Percentiles rank a stretch among this genome's conserved stretches.
Conservation (phyloP, 2,113 vertebrate genomes). For the Cardinalis cardinalis region DNA sequence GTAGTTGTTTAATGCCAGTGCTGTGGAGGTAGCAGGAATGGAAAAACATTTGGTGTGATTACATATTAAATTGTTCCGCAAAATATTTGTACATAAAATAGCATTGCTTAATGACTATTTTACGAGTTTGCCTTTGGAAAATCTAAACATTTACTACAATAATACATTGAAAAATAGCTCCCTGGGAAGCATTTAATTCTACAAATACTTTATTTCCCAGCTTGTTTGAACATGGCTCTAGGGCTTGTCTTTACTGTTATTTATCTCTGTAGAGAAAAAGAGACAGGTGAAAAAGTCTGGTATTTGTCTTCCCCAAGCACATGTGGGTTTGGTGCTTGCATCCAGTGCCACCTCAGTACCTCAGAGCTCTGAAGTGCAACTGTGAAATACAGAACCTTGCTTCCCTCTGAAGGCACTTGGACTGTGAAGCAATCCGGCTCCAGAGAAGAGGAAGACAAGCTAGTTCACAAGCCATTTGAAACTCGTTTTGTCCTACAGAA, state of each 20-base stretch:
- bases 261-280: not conserved
- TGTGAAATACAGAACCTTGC: not conserved
- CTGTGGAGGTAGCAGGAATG: not conserved
- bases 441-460: not conserved
- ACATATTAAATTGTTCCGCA: not conserved
- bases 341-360: not conserved
- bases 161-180: slow-evolving; percentile 31
- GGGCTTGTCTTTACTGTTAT: not conserved
- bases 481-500: not conserved
- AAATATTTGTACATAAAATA: slow-evolving; percentile 26
- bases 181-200: slow-evolving; percentile 27
- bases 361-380: not conserved
- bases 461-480: not conserved
- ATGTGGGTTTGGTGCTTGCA: not conserved
- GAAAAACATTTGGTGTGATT: not conserved
- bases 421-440: not conserved
- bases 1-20: not conserved
- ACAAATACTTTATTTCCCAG: slow-evolving; percentile 10
- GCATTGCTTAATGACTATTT: slow-evolving; percentile 18
- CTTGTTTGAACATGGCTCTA: not conserved
- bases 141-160: slow-evolving; percentile 19
- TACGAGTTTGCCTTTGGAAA: slow-evolving; percentile 29
- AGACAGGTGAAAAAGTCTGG: not conserved
- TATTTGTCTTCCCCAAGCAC: not conserved
- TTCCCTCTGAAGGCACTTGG: not conserved